Evolutionary conservation across 2,113 vertebrate genomes (phyloP).

Genomic region (Fulica atra): DNA sequence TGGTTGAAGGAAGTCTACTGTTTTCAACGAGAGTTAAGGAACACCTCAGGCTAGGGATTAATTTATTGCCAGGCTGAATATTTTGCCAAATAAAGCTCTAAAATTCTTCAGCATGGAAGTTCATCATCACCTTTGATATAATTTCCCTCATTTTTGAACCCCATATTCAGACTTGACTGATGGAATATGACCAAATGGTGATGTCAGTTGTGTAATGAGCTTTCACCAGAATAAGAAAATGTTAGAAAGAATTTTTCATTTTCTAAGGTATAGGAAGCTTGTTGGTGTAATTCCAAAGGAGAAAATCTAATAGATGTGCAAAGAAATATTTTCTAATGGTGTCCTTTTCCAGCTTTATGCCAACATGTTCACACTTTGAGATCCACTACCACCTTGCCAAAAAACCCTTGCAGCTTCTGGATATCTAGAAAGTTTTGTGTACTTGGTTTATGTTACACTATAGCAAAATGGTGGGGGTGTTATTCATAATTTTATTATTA

Average conservation of each 20-base stretch:
- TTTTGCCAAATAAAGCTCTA: not conserved
- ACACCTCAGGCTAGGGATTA: not conserved
- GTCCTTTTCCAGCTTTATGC: not conserved
- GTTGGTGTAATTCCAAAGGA: not conserved
- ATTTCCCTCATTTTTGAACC: not conserved
- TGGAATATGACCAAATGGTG: not conserved
- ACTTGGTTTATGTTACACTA: not conserved
- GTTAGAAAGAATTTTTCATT: not conserved
- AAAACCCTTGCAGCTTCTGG: not conserved
- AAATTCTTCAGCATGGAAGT: not conserved
- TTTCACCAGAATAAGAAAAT: not conserved
- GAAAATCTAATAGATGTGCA: not conserved
- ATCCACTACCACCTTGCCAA: too few relatives aligned
- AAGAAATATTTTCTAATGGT: not conserved
- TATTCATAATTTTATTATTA: not conserved
- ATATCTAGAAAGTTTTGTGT: not conserved
- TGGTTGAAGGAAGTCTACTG: not conserved
- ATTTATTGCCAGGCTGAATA: not conserved
- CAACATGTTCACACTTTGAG: not conserved
- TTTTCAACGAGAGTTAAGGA: not conserved
- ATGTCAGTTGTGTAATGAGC: not conserved
- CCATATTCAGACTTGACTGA: not conserved
- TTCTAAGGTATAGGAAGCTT: not conserved
- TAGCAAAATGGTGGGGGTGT: not conserved
- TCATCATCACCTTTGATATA: not conserved